Base-by-base conservation (phyloP, 2,113 vertebrate species). In the Megaceryle maxima region DNA sequence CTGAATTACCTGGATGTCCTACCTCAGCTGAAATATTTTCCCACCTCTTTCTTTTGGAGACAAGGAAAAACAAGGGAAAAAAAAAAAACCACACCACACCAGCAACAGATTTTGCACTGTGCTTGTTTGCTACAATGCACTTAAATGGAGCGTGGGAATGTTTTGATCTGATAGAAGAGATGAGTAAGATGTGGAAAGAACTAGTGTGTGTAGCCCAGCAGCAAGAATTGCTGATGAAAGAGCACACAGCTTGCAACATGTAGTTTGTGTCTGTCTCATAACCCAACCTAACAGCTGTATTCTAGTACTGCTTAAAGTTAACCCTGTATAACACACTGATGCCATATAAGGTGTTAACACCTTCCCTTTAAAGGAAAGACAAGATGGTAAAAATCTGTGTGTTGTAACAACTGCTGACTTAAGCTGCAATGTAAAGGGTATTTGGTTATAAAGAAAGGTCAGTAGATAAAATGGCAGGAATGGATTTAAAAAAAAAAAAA, bases 291-390 rank as follows among this genome's bases (percentile, higher is more conserved):
- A 29, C 26, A 57, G 62, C 53, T 87, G 12, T 10, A 41, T 16
- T 83, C 29, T 9, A 13, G 43, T 21, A 14, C 8, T 39, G 59
- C 37, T 75, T 59, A 33, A 83, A 67, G 14, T 60, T 55, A 83
- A 44, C 33, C 24, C n/a, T 35, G 0, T 21, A 0, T 48, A 72
- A 19, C 21, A 43, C 20, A 16, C 0, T 37, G 2, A 3, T n/a
- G 39, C 39, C 13, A 13, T 4, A 13, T 20, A 41, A 31, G 14
- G 39, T 68, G 43, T 22, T 21, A 62, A 69, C 44, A 33, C 41
- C 18, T 89, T 80, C 35, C 50, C 81, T 78, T 81, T 35, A 57
- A 82, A 84, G 12, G 33, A 78, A 79, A 80, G 46, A 19, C 33
- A 48, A 57, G 78, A 46, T 37, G 22, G 72, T 60, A 64, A 88